Conservation (phyloP, 2,113 vertebrate species). For the Pipra filicauda region DNA sequence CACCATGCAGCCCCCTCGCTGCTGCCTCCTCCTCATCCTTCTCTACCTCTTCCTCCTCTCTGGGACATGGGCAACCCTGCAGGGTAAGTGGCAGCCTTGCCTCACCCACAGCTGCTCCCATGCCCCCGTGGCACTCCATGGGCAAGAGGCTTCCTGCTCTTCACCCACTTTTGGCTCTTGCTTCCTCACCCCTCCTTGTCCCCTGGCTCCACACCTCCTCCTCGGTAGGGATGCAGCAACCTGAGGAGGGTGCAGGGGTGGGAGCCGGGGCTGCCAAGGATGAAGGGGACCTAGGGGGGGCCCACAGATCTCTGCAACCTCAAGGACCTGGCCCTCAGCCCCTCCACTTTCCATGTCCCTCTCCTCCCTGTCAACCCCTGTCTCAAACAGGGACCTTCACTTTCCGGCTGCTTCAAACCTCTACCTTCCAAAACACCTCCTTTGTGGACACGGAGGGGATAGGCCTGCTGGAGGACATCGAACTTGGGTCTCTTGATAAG, state of each 20-base stretch:
- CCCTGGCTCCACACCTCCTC: not conserved
- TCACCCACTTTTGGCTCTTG: not conserved
- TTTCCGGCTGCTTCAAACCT: not conserved
- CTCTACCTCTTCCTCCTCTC: not conserved
- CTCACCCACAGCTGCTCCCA: not conserved
- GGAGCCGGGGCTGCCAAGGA: not conserved
- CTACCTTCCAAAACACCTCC: not conserved
- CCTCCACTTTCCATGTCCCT: not conserved
- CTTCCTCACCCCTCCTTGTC: not conserved
- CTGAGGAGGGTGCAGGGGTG: not conserved
- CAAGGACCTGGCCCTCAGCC: fast-evolving
- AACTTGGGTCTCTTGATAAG: not conserved
- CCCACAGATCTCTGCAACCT: not conserved
- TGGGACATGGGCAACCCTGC: not conserved
- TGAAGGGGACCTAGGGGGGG: not conserved
- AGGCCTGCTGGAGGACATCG: not conserved
- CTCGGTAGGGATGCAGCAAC: not conserved
- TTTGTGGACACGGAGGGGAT: not conserved
- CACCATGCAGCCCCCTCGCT: not conserved
- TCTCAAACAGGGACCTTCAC: not conserved
- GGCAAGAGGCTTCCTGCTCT: not conserved
- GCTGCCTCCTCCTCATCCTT: not conserved
- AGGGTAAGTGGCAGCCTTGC: not conserved
- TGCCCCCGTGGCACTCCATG: fast-evolving
- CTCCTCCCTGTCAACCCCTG: not conserved